Base-by-base conservation (phyloP, 92 coral and sea anemone species). In the Pocillopora grandis region DNA sequence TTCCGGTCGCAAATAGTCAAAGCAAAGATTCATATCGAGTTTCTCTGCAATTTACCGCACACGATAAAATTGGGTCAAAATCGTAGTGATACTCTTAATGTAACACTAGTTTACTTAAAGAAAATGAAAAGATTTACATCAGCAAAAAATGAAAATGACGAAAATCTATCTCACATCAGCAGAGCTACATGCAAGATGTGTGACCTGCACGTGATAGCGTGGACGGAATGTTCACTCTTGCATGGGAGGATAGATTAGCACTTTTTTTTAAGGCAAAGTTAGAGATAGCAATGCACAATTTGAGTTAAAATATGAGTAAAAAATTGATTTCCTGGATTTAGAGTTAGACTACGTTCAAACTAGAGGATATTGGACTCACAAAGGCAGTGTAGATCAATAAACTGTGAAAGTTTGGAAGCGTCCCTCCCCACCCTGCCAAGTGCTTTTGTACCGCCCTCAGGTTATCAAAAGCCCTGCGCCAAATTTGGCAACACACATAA, bases 201-300 rank as follows among this genome's bases (percentile, higher is more conserved):
- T 76, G 80, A 76, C 80, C 16, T 76, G 35, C 69, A 76, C 80
- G 58, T 76, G 80, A 76, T 61, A 12, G 56, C 1, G 15, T 13
- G 64, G 78, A 12, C 61, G 16, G 31, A 21, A 0, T 36, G 58
- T 12, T 61, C 58, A 10, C 10, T 61, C 36, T 60, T 1, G 12
- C 11, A 16, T 21, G 80, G 80, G n/a, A 31, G 80, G 56, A 55
- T 23, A 31, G 18, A 59, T 52, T 36, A 4, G 9, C 63, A 27
- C 9, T 9, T 60, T 59, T 76, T 36, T 4, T 27, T 27, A 27
- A 60, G 35, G 5, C 31, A 3, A 14, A 7, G 12, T 33, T 76
- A 31, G 31, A 27, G 8, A 16, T 5, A 36, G 15, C 1, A 27
- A 14, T n/a, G 52, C 52, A 42, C 5, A 42, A 7, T 3, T 42